phyloP scores from a whole-genome alignment of 1,140 invertebrate genomes.

The Tetramorium parvispinum region DNA sequence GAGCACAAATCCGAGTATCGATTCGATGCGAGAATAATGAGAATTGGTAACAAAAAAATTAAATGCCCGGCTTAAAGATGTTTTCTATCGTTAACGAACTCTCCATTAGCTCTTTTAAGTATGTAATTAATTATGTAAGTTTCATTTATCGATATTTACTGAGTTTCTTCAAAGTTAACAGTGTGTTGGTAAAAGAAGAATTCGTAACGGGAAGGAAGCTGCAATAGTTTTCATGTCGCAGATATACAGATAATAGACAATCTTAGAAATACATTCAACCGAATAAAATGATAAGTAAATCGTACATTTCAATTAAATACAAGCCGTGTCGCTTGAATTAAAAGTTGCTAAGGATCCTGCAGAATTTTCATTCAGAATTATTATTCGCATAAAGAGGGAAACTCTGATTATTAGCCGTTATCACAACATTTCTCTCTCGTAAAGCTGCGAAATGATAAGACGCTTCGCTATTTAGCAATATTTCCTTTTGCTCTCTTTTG shows the following conservation, averaged over 20 bases:
- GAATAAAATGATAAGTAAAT: slow-evolving; percentile 6
- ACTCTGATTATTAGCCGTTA: slow-evolving; percentile 15
- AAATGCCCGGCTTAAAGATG: slow-evolving; percentile 12
- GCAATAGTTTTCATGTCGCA: neutral
- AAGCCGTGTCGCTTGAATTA: neutral
- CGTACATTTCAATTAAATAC: neutral
- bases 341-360: neutral
- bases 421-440: neutral
- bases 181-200: neutral
- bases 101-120: slow-evolving; percentile 26
- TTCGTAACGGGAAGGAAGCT: neutral
- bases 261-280: neutral
- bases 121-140: slow-evolving; percentile 48
- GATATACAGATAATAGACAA: slow-evolving; percentile 6
- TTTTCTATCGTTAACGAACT: slow-evolving; percentile 29
- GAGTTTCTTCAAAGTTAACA: neutral
- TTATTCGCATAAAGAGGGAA: neutral
- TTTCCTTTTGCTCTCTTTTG: neutral
- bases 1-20: neutral
- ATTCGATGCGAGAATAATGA: slow-evolving; percentile 27
- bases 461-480: neutral
- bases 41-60: slow-evolving; percentile 38
- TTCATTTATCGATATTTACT: slow-evolving; percentile 30
- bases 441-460: slow-evolving; percentile 14
- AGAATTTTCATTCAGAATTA: neutral